Evolutionary conservation across 1,140 invertebrate species (phyloP), one percentile per base, ranked within the genome.

Genomic region (Cyclargus thomasi): DNA sequence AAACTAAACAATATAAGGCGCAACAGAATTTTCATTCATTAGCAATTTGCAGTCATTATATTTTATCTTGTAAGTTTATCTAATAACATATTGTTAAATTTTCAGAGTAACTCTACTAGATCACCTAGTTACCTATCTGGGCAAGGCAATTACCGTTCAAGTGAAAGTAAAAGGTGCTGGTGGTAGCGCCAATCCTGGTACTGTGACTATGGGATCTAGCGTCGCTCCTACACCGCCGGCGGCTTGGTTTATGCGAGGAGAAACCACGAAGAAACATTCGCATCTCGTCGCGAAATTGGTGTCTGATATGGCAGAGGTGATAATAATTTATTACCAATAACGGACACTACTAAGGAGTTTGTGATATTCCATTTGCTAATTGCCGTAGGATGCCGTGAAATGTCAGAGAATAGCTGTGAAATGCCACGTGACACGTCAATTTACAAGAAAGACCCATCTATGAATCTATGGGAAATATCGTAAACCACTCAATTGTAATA

Each of bases 261-360:
- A 93, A 62, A 96, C 97, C 73, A 94, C 94, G 7, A 92, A 94
- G 68, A 96, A 97, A 82, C 93, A 98, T 62, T 96, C 97, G 4
- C 95, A 97, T 86, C 94, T 95, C 62, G 97, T 99, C 29, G 96
- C 98, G 23, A 93, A 94, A 64, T 92, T 99, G 2, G 92, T 99
- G 0, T 94, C 95, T 70, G 97, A 99, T 82, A 97, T 99, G 96
- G 95, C 96, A 17, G 93, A 95, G 75, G 97, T 98, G 78, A 67
- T 62, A 71, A 64, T 17, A 1, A 1, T 17, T 62, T 47, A 62
- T 11, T 39, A 0, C 14, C 8, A n/a, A n/a, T n/a, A n/a, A n/a
- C n/a, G n/a, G n/a, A n/a, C n/a, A n/a, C n/a, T n/a, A n/a, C n/a
- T n/a, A n/a, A n/a, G n/a, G n/a, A n/a, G n/a, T n/a, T n/a, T n/a